Evolutionary conservation across 2,113 vertebrate genomes (phyloP).

Genomic region (Corydoras maculifer): DNA sequence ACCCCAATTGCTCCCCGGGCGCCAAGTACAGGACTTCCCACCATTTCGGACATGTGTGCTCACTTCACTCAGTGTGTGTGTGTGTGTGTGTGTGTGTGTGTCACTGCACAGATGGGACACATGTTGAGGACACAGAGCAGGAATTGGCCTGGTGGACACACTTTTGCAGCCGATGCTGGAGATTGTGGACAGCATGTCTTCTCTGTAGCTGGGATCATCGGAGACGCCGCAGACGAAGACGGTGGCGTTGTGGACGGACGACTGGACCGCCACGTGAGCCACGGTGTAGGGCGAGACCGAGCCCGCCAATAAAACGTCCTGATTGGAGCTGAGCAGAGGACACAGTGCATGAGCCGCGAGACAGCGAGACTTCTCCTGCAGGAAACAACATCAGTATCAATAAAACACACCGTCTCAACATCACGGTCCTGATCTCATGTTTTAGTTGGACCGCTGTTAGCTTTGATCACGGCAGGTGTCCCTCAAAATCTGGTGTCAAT

Average conservation of each 20-base stretch:
- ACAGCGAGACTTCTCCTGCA: constrained; percentile 82
- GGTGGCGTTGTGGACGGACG: constrained; percentile 48
- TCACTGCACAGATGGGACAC: too few species aligned
- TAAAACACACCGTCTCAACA: neutral
- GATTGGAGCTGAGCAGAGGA: constrained; percentile 65
- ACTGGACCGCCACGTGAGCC: constrained; percentile 71
- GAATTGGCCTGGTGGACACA: constrained; percentile 41
- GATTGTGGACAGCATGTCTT: constrained; percentile 65
- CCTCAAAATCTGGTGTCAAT: too few species aligned
- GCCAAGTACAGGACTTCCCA: neutral
- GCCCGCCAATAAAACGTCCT: constrained; percentile 74
- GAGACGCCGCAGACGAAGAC: constrained; percentile 75
- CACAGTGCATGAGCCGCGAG: constrained; percentile 72
- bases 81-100: too few species aligned
- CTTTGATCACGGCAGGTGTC: too few species aligned
- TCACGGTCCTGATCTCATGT: too few species aligned
- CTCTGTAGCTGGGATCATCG: constrained; percentile 52
- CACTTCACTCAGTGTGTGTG: neutral
- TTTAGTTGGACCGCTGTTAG: too few species aligned
- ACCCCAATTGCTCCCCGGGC: too few species aligned
- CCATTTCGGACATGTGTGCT: too few species aligned
- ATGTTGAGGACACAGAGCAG: too few species aligned
- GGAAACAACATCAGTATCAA: constrained; percentile 5
- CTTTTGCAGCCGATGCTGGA: constrained; percentile 74
- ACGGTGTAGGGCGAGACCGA: constrained; percentile 72